Evolutionary conservation across 1,140 invertebrate genomes (phyloP).

Genomic region (Drosophila insularis): DNA sequence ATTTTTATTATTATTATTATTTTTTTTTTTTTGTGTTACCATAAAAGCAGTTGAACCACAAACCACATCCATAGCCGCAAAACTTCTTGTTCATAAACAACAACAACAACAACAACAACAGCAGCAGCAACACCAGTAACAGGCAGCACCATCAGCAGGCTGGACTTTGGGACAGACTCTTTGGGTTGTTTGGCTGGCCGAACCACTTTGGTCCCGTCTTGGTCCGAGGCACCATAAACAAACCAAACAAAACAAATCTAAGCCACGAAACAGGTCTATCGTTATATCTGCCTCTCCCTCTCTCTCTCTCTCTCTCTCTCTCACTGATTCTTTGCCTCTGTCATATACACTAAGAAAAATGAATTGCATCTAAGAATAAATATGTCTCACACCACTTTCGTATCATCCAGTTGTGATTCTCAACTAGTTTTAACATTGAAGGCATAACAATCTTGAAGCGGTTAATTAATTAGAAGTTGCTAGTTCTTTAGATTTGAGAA

Average conservation of each 20-base stretch:
- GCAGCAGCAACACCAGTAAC: conserved; percentile 22
- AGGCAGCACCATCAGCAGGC: conserved; percentile 35
- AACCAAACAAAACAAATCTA: conserved; percentile 69
- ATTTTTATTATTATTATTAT: conserved; percentile 46
- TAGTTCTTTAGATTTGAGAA: too few species aligned
- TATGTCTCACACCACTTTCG: too few species aligned
- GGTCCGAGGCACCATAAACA: conserved; percentile 74
- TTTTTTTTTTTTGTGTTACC: conserved; percentile 59
- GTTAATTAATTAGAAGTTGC: too few species aligned
- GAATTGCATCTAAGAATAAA: too few species aligned
- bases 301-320: not conserved
- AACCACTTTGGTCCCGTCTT: conserved; percentile 57
- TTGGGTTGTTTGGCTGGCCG: conserved; percentile 76
- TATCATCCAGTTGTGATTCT: too few species aligned
- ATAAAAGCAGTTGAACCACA: conserved; percentile 80
- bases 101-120: conserved; percentile 20
- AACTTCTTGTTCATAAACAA: conserved; percentile 73
- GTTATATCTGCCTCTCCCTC: not conserved
- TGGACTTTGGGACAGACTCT: conserved; percentile 68
- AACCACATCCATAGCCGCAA: conserved; percentile 78
- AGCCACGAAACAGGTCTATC: conserved; percentile 75
- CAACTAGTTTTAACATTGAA: too few species aligned
- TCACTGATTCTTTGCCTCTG: not conserved
- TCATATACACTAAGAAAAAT: not conserved
- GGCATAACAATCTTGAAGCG: too few species aligned